phyloP scores from a whole-genome alignment of 2,888 invertebrate genomes.

The Pristionchus entomophagus region DNA sequence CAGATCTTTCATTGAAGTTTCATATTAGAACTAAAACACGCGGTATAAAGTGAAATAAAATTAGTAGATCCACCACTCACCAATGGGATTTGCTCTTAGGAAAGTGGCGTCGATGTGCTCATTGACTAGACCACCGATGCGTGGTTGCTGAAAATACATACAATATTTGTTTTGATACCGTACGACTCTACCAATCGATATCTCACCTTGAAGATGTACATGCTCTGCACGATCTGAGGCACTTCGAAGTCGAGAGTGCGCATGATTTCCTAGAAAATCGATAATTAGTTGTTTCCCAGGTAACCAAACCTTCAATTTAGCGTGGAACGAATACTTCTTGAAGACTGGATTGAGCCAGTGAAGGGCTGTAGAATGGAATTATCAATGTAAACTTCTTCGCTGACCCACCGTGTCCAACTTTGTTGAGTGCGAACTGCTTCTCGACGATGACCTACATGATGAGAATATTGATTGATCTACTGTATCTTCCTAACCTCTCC shows the following conservation, averaged over 20 bases:
- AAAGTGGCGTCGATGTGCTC: slow-evolving; percentile 87
- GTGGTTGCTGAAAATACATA: slow-evolving; percentile 77
- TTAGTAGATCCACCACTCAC: slow-evolving; percentile 78
- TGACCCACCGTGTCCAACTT: slow-evolving; percentile 85
- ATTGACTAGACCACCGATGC: slow-evolving; percentile 84
- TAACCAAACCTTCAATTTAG: slow-evolving; percentile 81
- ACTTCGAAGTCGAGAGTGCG: slow-evolving; percentile 84
- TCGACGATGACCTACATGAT: slow-evolving; percentile 69
- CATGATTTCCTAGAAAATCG: slow-evolving; percentile 79
- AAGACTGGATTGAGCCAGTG: slow-evolving; percentile 88
- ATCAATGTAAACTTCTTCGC: neutral
- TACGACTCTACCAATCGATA: neutral
- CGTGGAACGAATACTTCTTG: slow-evolving; percentile 87
- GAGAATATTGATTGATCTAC: neutral
- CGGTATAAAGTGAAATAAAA: no score
- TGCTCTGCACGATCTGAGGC: slow-evolving; percentile 93
- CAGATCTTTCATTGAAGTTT: neutral
- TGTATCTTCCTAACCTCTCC: slow-evolving; percentile 77
- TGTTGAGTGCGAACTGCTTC: slow-evolving; percentile 78
- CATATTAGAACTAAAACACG: no score
- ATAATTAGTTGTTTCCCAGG: neutral
- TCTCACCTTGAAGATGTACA: slow-evolving; percentile 92
- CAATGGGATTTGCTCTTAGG: slow-evolving; percentile 86
- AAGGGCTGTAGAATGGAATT: slow-evolving; percentile 77
- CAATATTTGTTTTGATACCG: neutral